Percentiles rank a stretch among this genome's conserved stretches.
These are phyloP conservation scores for Aspidiotus rigidus DNA, from an alignment of 2,888 invertebrate species.

Conservation along the genomic window DNA sequence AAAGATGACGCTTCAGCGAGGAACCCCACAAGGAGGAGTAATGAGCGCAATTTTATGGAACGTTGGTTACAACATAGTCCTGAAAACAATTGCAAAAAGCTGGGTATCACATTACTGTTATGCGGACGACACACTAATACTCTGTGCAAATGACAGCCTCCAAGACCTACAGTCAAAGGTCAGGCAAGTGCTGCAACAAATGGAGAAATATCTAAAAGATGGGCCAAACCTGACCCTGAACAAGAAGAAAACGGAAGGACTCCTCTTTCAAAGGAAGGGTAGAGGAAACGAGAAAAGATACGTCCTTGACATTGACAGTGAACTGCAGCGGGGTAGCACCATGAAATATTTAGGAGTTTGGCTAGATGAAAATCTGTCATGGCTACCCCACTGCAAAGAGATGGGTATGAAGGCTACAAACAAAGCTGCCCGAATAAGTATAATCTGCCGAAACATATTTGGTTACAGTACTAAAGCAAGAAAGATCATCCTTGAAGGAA, in stretches of 20 bases:
- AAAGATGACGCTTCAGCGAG: background rate
- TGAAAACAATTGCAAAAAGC: background rate
- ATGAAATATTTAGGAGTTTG: background rate
- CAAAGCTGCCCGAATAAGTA: background rate
- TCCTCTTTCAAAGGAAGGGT: background rate
- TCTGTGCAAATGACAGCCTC: background rate
- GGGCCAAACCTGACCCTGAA: background rate
- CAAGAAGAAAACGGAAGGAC: background rate
- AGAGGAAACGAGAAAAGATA: background rate
- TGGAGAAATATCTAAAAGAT: too few species aligned
- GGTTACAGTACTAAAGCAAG: background rate
- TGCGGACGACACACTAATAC: background rate
- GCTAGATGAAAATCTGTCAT: background rate
- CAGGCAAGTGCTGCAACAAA: background rate
- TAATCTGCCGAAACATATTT: background rate
- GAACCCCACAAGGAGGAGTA: background rate
- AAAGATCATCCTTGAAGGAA: background rate
- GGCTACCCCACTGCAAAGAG: background rate
- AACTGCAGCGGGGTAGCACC: too few species aligned
- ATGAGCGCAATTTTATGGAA: background rate
- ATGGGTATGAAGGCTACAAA: background rate
- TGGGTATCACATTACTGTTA: background rate
- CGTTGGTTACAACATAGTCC: background rate
- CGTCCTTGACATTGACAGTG: background rate
- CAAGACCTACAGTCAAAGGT: background rate